phyloP scores from a whole-genome alignment of 2,113 vertebrate species.

The Amphilophus citrinellus region DNA sequence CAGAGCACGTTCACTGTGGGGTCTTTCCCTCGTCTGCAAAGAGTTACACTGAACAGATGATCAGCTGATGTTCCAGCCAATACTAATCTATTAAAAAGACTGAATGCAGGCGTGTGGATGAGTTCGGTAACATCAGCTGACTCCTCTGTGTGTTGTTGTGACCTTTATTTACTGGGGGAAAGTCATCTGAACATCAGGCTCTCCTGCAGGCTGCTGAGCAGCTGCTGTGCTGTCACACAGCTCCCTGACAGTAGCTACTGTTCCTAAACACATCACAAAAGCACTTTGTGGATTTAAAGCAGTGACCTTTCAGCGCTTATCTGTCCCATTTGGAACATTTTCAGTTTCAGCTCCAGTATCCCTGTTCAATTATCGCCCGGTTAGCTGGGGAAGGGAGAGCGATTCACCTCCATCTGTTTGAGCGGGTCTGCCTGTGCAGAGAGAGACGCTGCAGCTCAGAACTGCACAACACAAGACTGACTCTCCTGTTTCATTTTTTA shows the following conservation, averaged over 20 bases:
- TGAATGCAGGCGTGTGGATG: background rate
- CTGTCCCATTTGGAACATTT: conserved; percentile 31
- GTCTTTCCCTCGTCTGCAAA: background rate
- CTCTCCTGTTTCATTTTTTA: background rate
- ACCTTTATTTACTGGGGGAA: conserved; percentile 42
- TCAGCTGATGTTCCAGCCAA: background rate
- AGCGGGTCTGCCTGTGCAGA: background rate
- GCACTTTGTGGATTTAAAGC: conserved; percentile 12
- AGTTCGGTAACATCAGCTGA: conserved; percentile 14
- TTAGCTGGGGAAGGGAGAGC: conserved; percentile 1
- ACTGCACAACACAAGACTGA: background rate
- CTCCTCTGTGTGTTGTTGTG: conserved; percentile 27
- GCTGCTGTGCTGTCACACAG: conserved; percentile 36
- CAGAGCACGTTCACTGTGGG: background rate
- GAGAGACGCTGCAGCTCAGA: conserved; percentile 7
- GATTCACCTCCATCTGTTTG: conserved; percentile 15
- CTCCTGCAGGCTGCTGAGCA: conserved; percentile 52
- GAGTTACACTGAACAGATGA: background rate
- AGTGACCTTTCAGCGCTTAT: conserved; percentile 6
- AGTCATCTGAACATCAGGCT: conserved; percentile 36
- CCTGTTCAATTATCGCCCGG: conserved; percentile 45
- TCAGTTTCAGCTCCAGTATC: conserved; percentile 22
- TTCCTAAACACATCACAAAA: conserved; percentile 18
- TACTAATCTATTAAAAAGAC: background rate
- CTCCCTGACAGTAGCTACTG: background rate